phyloP scores from a whole-genome alignment of 2,888 invertebrate genomes.

The Xanthorhoe spadicearia region DNA sequence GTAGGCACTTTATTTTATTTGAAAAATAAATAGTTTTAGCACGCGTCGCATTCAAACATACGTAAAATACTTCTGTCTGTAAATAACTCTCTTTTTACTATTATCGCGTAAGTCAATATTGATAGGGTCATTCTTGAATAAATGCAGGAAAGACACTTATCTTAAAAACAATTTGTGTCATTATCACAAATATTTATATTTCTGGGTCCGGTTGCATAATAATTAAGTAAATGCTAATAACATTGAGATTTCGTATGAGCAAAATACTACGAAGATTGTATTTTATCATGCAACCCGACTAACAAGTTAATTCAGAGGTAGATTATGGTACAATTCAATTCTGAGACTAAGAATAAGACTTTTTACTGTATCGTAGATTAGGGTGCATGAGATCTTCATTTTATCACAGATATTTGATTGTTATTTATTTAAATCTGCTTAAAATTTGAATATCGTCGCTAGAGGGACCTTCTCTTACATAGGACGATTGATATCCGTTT shows the following conservation, averaged over 20 bases:
- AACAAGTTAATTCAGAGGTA: too few relatives aligned
- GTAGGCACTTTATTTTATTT: slow-evolving; percentile 6
- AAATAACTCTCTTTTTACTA: background rate
- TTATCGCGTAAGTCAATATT: background rate
- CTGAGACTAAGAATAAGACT: background rate
- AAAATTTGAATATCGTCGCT: background rate
- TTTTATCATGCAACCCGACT: background rate
- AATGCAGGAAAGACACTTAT: slow-evolving; percentile 13
- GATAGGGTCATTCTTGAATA: slow-evolving; percentile 2
- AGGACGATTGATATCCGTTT: background rate
- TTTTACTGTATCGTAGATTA: background rate
- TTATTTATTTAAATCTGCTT: background rate
- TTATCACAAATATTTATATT: slow-evolving; percentile 10
- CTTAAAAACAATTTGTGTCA: slow-evolving; percentile 2
- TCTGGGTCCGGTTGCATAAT: slow-evolving; percentile 9
- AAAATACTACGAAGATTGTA: background rate
- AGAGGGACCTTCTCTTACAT: background rate
- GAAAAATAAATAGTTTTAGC: slow-evolving; percentile 3
- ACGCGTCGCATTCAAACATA: background rate
- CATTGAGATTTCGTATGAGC: background rate
- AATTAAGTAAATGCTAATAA: background rate
- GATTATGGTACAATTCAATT: background rate
- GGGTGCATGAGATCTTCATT: slow-evolving; percentile 10
- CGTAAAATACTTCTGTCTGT: background rate
- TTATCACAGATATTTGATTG: slow-evolving; percentile 16